Evolutionary conservation across 2,113 vertebrate genomes (phyloP).

Genomic region (Prunella himalayana): DNA sequence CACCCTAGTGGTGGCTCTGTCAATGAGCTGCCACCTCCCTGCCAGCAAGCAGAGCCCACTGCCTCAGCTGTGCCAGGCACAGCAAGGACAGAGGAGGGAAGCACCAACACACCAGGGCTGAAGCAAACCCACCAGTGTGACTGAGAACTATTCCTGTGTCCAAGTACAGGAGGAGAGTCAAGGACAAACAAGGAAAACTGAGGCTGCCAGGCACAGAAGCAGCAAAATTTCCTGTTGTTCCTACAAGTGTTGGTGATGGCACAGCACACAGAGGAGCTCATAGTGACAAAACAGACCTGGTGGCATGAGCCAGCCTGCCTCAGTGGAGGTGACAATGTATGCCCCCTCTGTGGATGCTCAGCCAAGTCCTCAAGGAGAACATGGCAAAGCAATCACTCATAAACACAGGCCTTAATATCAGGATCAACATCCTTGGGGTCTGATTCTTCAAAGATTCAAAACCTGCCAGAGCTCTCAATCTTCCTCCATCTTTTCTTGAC

Average conservation of each 20-base stretch:
- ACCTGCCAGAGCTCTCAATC: neutral
- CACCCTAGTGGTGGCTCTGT: neutral
- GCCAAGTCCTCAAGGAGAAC: neutral
- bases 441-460: neutral
- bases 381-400: neutral
- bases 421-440: neutral
- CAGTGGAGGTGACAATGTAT: rapidly evolving
- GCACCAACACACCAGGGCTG: neutral
- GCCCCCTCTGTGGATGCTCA: neutral
- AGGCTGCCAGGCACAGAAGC: neutral
- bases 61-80: neutral
- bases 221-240: neutral
- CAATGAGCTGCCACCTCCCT: neutral
- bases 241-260: neutral
- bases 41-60: neutral
- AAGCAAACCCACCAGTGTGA: neutral
- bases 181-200: neutral
- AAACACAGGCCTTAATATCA: neutral
- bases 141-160: neutral
- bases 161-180: neutral
- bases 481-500: neutral
- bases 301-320: neutral
- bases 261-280: neutral
- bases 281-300: neutral
- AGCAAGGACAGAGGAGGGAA: neutral